Evolutionary conservation across 2,888 invertebrate species (phyloP), one percentile per base, ranked within the genome.

Genomic region (Osmoderma eremita): DNA sequence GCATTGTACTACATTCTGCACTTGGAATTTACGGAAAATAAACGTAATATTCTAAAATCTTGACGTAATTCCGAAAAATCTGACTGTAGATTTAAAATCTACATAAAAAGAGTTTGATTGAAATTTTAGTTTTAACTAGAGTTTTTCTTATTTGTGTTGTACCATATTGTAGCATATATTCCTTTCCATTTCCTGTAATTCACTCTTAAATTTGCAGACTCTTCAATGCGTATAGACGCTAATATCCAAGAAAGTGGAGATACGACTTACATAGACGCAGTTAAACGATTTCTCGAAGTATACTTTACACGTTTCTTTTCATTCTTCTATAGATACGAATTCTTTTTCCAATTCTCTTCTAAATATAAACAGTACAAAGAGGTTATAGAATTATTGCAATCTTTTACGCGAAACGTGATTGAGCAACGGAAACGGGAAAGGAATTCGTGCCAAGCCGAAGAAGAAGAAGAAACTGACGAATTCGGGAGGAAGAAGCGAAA

Each of bases 231-330:
- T 36, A 72, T 70, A 22, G 71, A 71, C 36, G 67, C 70, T 17
- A 69, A 71, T 45, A 70, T 68, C 0, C 70, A 70, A 64, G 41
- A 62, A 36, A 68, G 70, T 8, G 66, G 67, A 6, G 69, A 71
- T 36, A 66, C 66, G 6, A 70, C 70, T 24, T 73, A 73, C 63
- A 67, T 68, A 13, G 68, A 68, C n/a, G 71, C 72, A 3, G 67
- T 68, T 10, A 66, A 69, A 4, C 63, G 50, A 13, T 73, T 70
- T 42, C 45, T 74, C 61, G 68, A 67, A 56, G 69, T 74, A 38
- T 72, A 70, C 49, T 70, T 74, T 17, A 67, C 22, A 13, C 53
- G 74, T 42, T 71, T 67, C 41, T 74, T 74, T 50, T 74, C 74
- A 15, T 42, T 74, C 24, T 67, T 68, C 15, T 71, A 71, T 51